phyloP scores from a whole-genome alignment of 2,113 vertebrate genomes.

The Dendropsophus ebraccatus region DNA sequence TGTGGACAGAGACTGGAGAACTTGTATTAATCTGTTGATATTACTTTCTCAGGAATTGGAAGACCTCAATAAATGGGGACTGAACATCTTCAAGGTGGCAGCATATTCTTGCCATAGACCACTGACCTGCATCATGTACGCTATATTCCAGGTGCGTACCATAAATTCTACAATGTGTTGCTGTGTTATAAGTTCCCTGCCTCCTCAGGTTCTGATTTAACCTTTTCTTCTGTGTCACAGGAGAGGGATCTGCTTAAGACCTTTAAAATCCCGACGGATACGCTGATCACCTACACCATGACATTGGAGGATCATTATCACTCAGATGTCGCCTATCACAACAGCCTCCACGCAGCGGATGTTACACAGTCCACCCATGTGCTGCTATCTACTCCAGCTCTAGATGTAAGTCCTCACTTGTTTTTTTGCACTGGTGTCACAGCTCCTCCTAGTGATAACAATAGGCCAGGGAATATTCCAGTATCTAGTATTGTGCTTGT shows the following conservation, averaged over 20 bases:
- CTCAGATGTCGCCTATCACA: slow-evolving; percentile 93
- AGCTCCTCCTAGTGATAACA: not conserved
- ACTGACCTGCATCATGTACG: slow-evolving; percentile 95
- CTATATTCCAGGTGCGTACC: slow-evolving; percentile 91
- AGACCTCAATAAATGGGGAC: slow-evolving; percentile 94
- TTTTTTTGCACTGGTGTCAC: not conserved
- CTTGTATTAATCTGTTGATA: not conserved
- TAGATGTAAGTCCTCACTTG: slow-evolving; percentile 91
- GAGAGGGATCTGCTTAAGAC: slow-evolving; percentile 95
- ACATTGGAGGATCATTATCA: slow-evolving; percentile 97
- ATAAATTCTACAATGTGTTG: not conserved
- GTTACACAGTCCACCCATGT: slow-evolving; percentile 97
- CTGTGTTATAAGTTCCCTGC: not conserved
- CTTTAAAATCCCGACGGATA: slow-evolving; percentile 94
- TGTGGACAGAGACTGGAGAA: no score
- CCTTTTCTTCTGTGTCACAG: slow-evolving; percentile 66
- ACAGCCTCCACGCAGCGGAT: slow-evolving; percentile 96
- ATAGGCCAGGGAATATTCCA: no score
- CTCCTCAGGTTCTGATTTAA: not conserved
- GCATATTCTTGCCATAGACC: slow-evolving; percentile 92
- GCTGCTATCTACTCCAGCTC: slow-evolving; percentile 91
- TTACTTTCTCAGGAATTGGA: slow-evolving; percentile 84
- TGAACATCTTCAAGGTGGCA: slow-evolving; percentile 94
- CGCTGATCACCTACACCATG: slow-evolving; percentile 97
- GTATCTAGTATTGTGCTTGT: no score